Conservation (phyloP, 2,113 vertebrate genomes). For the Cyphomyrus discorhynchus region DNA sequence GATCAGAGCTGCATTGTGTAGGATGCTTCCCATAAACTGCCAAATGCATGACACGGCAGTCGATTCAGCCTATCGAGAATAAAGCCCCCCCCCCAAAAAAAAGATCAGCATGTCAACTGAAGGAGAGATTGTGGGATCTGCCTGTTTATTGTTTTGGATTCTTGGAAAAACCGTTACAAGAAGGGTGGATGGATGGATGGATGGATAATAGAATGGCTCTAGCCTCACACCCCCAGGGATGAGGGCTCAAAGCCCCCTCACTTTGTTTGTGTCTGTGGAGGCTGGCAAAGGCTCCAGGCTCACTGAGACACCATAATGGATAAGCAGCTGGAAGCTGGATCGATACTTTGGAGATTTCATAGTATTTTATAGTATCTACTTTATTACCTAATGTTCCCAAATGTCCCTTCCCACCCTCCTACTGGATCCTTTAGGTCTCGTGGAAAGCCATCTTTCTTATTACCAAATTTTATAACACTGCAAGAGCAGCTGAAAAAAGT, state of each 20-base stretch:
- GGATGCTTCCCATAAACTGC: neutral
- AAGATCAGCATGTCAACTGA: neutral
- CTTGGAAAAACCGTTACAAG: neutral
- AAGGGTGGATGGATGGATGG: neutral
- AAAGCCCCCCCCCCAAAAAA: neutral
- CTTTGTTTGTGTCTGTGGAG: neutral
- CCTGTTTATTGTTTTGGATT: neutral
- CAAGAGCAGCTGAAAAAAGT: neutral
- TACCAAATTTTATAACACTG: neutral
- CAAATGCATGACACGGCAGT: neutral
- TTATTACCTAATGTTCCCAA: neutral
- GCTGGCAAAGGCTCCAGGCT: neutral
- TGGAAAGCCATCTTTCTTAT: neutral
- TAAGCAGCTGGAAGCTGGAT: neutral
- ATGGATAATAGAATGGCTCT: neutral
- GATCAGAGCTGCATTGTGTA: neutral
- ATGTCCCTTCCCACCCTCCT: neutral
- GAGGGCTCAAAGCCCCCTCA: neutral
- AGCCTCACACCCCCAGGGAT: neutral
- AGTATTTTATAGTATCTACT: neutral
- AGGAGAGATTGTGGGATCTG: neutral
- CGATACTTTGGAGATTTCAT: neutral
- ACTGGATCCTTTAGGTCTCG: neutral
- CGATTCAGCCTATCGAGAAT: neutral
- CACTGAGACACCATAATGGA: neutral